Evolutionary conservation across 1,140 invertebrate species (phyloP).

Genomic region (Chelonus insularis): DNA sequence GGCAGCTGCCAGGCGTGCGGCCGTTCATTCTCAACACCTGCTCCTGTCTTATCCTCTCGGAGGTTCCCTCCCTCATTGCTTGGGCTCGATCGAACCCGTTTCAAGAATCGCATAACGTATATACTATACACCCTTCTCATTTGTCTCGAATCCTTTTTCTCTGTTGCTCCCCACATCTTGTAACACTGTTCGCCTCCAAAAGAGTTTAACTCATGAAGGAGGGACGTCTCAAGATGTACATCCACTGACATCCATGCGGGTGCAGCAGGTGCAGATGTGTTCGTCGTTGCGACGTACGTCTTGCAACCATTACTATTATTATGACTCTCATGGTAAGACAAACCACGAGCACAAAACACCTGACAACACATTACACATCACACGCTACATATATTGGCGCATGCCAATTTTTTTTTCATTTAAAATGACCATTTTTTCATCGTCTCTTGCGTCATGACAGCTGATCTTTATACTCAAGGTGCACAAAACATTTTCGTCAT

Average conservation of each 20-base stretch:
- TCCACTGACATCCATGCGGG: conserved; percentile 39
- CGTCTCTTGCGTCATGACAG: background rate
- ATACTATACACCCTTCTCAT: conserved; percentile 20
- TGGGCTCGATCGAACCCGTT: conserved; percentile 33
- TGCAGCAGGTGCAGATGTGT: conserved; percentile 47
- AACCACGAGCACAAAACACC: conserved; percentile 43
- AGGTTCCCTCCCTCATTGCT: conserved; percentile 15
- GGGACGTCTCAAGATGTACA: background rate
- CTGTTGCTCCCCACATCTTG: background rate
- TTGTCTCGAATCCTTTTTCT: conserved; percentile 12
- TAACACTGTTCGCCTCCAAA: background rate
- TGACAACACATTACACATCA: conserved; percentile 39
- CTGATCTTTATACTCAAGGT: too few relatives aligned
- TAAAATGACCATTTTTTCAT: conserved; percentile 12
- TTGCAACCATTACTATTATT: conserved; percentile 45
- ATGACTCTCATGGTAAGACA: conserved; percentile 31
- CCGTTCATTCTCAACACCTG: conserved; percentile 42
- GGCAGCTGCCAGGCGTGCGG: conserved; percentile 49
- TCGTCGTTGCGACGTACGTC: background rate
- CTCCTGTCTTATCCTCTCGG: conserved; percentile 38
- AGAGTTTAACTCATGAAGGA: background rate
- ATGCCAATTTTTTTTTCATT: conserved; percentile 15
- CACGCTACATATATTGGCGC: conserved; percentile 12
- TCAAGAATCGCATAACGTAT: conserved; percentile 32
- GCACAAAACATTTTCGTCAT: too few relatives aligned